Evolutionary conservation across 1,140 invertebrate species (phyloP), one percentile per base, ranked within the genome.

Genomic region (Brachionus calyciflorus): DNA sequence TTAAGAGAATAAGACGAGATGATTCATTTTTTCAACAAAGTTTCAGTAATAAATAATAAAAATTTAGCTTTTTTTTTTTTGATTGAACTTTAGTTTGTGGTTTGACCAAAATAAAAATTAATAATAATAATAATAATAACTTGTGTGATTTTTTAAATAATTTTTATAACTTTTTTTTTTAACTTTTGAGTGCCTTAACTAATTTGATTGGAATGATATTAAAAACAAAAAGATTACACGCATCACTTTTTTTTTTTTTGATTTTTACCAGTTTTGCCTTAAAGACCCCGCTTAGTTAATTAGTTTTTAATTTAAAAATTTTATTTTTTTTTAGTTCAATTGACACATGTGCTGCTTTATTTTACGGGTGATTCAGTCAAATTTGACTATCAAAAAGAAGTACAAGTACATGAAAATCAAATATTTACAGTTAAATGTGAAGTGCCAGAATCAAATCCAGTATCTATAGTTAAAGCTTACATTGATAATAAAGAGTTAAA

Each of bases 331-430:
- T 40, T 51, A 73, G 69, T 73, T 33, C 69, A 73, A 73, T 55
- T 73, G 46, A 49, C 46, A 6, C 51, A 73, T 55, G 69, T 73
- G 5, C 17, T 73, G 21, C 19, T 73, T 26, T 73, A 73, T 41
- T 73, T 73, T 55, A 73, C 69, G 12, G 69, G 69, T 2, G 69
- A 73, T 37, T 73, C 69, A 24, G 69, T 73, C 9, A 73, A 73
- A 41, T 73, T 73, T 26, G 69, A 73, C 24, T 73, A 73, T 33
- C 69, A 73, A 55, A 73, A 73, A 73, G 69, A 73, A 55, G 69
- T 73, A 12, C 69, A 73, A 73, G 69, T 73, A 17, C 69, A 73
- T 41, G 69, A 73, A 41, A 55, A 55, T 55, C 69, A 73, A 21
- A 12, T 37, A 24, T 73, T 73, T 21, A 73, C 69, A 24, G 69